A percentile compares a stretch with the other conserved stretches of the same genome.
Evolutionary conservation across 2,888 invertebrate species (phyloP).

Genomic region (Aphidius colemani): DNA sequence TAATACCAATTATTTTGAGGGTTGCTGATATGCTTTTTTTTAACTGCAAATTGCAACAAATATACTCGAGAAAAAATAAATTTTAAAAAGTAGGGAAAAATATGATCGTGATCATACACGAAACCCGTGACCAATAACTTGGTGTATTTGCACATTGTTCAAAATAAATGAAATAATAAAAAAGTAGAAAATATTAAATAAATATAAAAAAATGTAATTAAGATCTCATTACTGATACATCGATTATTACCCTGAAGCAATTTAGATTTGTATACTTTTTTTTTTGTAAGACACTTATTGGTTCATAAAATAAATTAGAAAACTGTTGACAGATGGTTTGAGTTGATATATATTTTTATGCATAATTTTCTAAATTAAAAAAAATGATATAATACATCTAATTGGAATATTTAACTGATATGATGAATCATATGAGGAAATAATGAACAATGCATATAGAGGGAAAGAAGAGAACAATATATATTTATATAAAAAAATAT

Average conservation of each 20-base stretch:
- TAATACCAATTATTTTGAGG: slow-evolving; percentile 51
- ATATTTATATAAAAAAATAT: neutral
- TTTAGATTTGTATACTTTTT: too few relatives aligned
- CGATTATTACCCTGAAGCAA: neutral
- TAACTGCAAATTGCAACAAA: slow-evolving; percentile 50
- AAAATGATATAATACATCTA: too few relatives aligned
- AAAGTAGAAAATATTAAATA: neutral
- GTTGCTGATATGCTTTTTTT: slow-evolving; percentile 31
- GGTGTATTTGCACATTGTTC: slow-evolving; percentile 10
- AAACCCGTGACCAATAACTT: slow-evolving; percentile 11
- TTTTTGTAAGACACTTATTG: neutral
- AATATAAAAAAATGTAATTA: slow-evolving; percentile 19
- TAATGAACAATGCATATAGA: slow-evolving; percentile 5
- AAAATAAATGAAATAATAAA: neutral
- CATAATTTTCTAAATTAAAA: too few relatives aligned
- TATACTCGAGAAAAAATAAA: slow-evolving; percentile 20
- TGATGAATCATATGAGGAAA: slow-evolving; percentile 31
- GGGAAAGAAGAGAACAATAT: neutral
- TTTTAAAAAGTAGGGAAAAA: neutral
- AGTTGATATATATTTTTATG: slow-evolving; percentile 11
- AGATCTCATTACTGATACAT: slow-evolving; percentile 16
- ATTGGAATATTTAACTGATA: neutral
- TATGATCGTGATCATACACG: slow-evolving; percentile 17
- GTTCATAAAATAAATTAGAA: neutral
- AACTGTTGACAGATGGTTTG: slow-evolving; percentile 2